Evolutionary conservation across 1,140 invertebrate genomes (phyloP), one percentile per base, ranked within the genome.

Genomic region (Polyergus mexicanus): DNA sequence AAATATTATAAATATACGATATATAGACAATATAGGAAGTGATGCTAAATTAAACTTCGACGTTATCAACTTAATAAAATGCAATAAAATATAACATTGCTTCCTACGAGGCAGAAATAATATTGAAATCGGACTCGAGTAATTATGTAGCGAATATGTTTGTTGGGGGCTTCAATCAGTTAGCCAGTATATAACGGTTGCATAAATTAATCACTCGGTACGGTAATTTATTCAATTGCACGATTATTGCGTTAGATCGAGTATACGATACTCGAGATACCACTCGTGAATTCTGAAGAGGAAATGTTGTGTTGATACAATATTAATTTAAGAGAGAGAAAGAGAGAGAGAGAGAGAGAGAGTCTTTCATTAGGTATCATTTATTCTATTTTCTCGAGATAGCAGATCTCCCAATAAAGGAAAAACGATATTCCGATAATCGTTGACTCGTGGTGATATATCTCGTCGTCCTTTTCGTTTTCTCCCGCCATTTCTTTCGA

Each of bases 1-100:
- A 74, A 83, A 72, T 74, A 83, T 83, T 83, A 72, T 47, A 28
- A 74, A 74, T 74, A 32, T 83, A 44, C 58, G 32, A 74, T 44
- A 32, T 81, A 60, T 44, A 35, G 8, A 35, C 6, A 56, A 60
- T 32, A 81, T 72, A 8, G 51, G 51, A 72, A 83, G 38, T 51
- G 78, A 44, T 13, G 54, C 56, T 60, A 38, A 83, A 83, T 83
- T 72, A 83, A 83, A 83, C 66, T 83, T 74, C 5, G n/a, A 83
- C 56, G 66, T 72, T 58, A 44, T 10, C 25, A 72, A 60, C 54
- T 83, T 83, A 28, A 28, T 28, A 28, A 28, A 28, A 28, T 1
- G 68, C 38, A 5, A 74, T 83, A 74, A 83, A 83, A 83, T 54
- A 16, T 35, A 25, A 60, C 54, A 10, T 22, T 74, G 78, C 44